Conservation (phyloP, 1,140 invertebrate genomes). For the Melitaea cinxia region DNA sequence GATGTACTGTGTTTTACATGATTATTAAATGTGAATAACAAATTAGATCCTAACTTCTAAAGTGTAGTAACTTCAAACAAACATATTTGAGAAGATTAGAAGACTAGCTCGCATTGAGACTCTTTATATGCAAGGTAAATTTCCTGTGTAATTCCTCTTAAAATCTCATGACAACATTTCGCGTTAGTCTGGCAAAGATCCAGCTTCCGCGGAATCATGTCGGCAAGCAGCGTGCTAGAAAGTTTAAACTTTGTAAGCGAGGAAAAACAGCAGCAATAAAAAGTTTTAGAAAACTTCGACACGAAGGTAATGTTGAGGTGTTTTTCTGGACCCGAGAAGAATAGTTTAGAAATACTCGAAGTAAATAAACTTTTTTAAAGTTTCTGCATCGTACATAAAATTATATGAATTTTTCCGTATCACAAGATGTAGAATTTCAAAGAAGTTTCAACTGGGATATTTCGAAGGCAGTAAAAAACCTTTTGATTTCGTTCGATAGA, state of each 20-base stretch:
- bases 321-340: constrained; percentile 5
- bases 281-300: constrained; percentile 22
- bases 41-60: neutral
- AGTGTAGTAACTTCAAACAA: neutral
- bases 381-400: neutral
- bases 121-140: constrained; percentile 19
- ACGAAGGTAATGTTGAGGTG: constrained; percentile 11
- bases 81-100: constrained; percentile 15
- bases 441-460: too few relatives aligned
- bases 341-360: constrained; percentile 3
- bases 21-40: neutral
- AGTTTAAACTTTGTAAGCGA: constrained; percentile 26
- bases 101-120: constrained; percentile 20
- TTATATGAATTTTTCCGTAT: neutral
- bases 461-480: too few relatives aligned
- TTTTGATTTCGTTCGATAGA: too few relatives aligned
- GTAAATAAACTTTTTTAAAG: neutral
- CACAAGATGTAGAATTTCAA: neutral
- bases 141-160: constrained; percentile 28
- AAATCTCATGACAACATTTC: constrained; percentile 31
- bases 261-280: constrained; percentile 25
- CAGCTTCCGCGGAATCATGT: constrained; percentile 33
- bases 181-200: constrained; percentile 31
- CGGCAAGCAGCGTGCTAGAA: constrained; percentile 18
- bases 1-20: too few relatives aligned